phyloP scores from a whole-genome alignment of 2,113 vertebrate genomes.

The Atlantisia rogersi region DNA sequence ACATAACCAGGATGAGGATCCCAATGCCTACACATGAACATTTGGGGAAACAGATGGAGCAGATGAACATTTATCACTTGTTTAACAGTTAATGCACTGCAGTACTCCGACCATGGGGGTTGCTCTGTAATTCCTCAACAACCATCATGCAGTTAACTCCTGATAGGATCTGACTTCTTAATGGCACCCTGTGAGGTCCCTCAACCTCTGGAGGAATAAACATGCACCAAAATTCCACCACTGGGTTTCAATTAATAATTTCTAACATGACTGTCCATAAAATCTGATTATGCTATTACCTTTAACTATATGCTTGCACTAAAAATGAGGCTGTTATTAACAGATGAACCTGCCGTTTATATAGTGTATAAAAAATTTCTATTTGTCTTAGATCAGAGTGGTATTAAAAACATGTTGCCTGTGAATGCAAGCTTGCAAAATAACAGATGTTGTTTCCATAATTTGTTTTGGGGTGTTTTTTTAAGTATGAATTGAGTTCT shows the following conservation, averaged over 20 bases:
- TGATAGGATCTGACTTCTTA: conserved; percentile 18
- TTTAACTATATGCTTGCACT: not conserved
- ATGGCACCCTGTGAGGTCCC: not conserved
- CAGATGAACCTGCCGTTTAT: not conserved
- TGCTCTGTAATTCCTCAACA: not conserved
- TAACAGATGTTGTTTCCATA: not conserved
- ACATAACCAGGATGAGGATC: not conserved
- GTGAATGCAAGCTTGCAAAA: not conserved
- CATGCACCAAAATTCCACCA: not conserved
- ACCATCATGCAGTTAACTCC: not conserved
- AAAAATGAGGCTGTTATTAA: not conserved
- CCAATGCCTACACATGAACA: not conserved
- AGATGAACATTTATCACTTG: conserved; percentile 47
- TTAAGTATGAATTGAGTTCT: not conserved
- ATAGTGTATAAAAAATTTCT: not conserved
- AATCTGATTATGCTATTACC: not conserved
- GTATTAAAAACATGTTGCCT: not conserved
- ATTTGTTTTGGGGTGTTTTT: not conserved
- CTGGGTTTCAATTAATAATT: not conserved
- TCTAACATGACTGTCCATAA: not conserved
- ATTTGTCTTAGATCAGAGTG: conserved; percentile 24
- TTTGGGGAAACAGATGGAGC: conserved; percentile 61
- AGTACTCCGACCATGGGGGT: not conserved
- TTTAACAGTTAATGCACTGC: conserved; percentile 47
- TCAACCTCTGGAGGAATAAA: not conserved